A percentile compares a stretch with the other conserved stretches of the same genome.
These are phyloP conservation scores for Helarctos malayanus DNA, from an alignment of 2,797 vertebrate species.

Conservation along the genomic window DNA sequence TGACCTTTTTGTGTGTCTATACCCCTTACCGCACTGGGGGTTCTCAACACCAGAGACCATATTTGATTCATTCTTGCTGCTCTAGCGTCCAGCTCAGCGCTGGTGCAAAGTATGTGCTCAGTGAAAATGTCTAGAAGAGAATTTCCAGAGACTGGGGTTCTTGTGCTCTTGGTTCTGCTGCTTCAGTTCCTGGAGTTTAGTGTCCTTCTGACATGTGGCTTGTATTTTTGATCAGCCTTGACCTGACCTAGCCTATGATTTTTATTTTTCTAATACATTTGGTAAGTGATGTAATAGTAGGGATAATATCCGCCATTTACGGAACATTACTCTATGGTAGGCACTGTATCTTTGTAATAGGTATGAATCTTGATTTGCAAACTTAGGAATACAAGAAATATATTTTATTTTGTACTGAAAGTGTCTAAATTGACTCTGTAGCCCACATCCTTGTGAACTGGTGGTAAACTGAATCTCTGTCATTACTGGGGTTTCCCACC, in stretches of 20 bases:
- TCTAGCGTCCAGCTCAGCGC: neutral
- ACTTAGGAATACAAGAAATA: neutral
- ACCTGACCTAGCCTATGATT: neutral
- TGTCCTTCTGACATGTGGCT: neutral
- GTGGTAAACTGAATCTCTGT: neutral
- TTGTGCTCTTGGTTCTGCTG: neutral
- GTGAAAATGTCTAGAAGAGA: neutral
- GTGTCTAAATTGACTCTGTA: neutral
- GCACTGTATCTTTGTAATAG: neutral
- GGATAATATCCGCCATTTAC: neutral
- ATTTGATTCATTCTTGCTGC: neutral
- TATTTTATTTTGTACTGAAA: conserved; percentile 26
- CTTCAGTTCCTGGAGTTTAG: conserved; percentile 23
- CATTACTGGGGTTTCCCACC: neutral
- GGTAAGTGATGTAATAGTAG: neutral
- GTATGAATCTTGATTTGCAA: neutral
- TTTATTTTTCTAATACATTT: conserved; percentile 25
- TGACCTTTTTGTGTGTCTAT: neutral
- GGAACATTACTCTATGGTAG: neutral
- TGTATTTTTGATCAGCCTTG: neutral
- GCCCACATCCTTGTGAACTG: neutral
- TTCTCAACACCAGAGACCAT: neutral
- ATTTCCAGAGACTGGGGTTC: neutral
- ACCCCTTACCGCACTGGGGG: neutral
- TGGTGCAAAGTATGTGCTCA: neutral